Evolutionary conservation across 2,888 invertebrate genomes (phyloP).

Genomic region (Drosophila longiperda): DNA sequence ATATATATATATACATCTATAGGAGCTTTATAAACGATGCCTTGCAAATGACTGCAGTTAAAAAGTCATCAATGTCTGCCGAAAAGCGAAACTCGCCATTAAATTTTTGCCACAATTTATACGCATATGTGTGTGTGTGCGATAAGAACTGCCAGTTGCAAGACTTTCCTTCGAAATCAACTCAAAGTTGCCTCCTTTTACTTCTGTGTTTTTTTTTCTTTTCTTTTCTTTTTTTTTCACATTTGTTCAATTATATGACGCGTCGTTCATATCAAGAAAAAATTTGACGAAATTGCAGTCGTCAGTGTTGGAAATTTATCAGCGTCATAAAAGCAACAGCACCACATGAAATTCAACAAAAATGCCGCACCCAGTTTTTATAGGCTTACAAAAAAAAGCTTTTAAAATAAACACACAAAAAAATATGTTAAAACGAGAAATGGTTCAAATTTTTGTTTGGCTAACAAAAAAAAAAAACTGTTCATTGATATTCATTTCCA

Average conservation of each 20-base stretch:
- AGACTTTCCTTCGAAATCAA: constrained; percentile 23
- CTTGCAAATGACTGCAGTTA: constrained; percentile 83
- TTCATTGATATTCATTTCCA: constrained; percentile 58
- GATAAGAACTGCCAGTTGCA: constrained; percentile 45
- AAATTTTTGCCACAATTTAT: constrained; percentile 72
- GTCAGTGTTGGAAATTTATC: constrained; percentile 56
- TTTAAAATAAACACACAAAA: constrained; percentile 34
- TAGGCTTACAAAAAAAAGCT: constrained; percentile 41
- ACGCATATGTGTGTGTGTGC: constrained; percentile 17
- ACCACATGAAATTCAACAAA: constrained; percentile 12
- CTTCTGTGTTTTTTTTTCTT: not conserved
- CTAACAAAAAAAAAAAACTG: constrained; percentile 31
- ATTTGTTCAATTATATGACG: constrained; percentile 54
- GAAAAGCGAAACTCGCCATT: constrained; percentile 72
- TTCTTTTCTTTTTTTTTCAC: constrained; percentile 11
- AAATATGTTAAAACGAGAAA: constrained; percentile 17
- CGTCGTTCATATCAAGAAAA: constrained; percentile 27
- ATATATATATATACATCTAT: constrained; percentile 20
- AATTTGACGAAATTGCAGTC: constrained; percentile 44
- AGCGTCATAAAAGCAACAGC: constrained; percentile 49
- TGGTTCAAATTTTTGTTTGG: constrained; percentile 19
- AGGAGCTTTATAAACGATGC: constrained; percentile 47
- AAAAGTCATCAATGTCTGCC: constrained; percentile 84
- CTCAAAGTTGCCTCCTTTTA: constrained; percentile 23
- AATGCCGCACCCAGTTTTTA: constrained; percentile 45